Evolutionary conservation across 1,140 invertebrate species (phyloP).

Genomic region (Cydia pomonella): DNA sequence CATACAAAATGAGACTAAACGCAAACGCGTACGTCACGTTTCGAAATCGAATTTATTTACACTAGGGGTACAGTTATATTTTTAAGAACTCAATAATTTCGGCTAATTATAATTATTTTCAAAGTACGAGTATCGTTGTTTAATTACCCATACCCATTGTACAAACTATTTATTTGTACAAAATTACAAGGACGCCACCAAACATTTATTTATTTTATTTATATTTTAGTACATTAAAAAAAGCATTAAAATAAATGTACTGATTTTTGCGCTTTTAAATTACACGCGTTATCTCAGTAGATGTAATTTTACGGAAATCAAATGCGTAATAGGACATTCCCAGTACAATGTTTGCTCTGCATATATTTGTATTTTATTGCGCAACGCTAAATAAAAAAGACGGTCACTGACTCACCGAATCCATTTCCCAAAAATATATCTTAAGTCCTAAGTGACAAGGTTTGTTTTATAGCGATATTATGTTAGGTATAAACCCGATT

Average conservation of each 20-base stretch:
- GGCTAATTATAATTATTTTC: too few relatives aligned
- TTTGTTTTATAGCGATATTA: neutral
- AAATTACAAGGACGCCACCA: too few relatives aligned
- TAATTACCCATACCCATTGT: too few relatives aligned
- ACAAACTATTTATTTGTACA: too few relatives aligned
- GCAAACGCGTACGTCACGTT: too few relatives aligned
- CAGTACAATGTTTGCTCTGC: neutral
- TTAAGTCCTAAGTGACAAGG: neutral
- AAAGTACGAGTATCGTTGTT: too few relatives aligned
- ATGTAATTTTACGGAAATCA: neutral
- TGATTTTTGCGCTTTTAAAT: neutral
- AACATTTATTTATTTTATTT: too few relatives aligned
- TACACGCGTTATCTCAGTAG: neutral
- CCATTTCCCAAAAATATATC: neutral
- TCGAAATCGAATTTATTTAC: too few relatives aligned
- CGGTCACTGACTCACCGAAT: neutral
- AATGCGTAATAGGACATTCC: conserved; percentile 7
- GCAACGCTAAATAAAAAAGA: neutral
- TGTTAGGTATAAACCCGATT: neutral
- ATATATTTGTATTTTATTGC: conserved; percentile 5
- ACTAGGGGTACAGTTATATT: too few relatives aligned
- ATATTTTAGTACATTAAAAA: too few relatives aligned
- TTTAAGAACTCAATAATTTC: too few relatives aligned
- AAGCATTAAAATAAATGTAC: neutral
- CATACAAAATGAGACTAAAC: too few relatives aligned